Percentiles rank a stretch among this genome's conserved stretches.
Evolutionary conservation across 2,888 invertebrate genomes (phyloP).

Genomic region (Conomelus anceps): DNA sequence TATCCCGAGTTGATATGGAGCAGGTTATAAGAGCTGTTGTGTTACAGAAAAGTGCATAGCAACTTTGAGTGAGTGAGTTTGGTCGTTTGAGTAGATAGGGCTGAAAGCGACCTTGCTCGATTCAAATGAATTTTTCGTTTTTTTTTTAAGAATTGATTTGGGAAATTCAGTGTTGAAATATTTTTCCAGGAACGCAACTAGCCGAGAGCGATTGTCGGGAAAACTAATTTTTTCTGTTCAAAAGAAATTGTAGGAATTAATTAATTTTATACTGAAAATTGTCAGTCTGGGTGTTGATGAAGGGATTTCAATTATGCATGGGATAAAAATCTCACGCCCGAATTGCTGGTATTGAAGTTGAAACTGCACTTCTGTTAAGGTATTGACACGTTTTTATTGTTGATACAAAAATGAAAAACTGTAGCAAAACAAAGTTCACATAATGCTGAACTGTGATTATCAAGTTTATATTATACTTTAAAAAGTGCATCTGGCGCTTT

Average conservation of each 20-base stretch:
- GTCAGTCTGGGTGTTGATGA: background rate
- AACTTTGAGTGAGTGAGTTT: background rate
- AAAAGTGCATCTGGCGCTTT: background rate
- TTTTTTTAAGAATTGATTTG: background rate
- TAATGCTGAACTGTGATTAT: background rate
- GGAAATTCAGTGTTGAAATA: too few species aligned
- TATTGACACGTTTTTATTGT: background rate
- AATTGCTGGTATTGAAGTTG: background rate
- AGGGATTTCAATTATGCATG: background rate
- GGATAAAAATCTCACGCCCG: background rate
- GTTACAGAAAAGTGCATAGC: background rate
- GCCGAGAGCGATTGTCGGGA: background rate
- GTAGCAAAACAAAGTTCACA: background rate
- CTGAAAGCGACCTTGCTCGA: background rate
- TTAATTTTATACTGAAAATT: background rate
- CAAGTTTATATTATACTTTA: background rate
- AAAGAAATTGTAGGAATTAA: background rate
- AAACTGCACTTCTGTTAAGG: background rate
- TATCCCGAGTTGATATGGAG: background rate
- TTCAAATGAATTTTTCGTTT: background rate
- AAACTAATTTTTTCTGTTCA: background rate
- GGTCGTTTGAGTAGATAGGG: background rate
- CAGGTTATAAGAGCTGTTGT: background rate
- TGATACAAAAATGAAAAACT: background rate
- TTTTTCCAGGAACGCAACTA: background rate